Evolutionary conservation across 2,113 vertebrate genomes (phyloP).

Genomic region (Synodontis membranacea): DNA sequence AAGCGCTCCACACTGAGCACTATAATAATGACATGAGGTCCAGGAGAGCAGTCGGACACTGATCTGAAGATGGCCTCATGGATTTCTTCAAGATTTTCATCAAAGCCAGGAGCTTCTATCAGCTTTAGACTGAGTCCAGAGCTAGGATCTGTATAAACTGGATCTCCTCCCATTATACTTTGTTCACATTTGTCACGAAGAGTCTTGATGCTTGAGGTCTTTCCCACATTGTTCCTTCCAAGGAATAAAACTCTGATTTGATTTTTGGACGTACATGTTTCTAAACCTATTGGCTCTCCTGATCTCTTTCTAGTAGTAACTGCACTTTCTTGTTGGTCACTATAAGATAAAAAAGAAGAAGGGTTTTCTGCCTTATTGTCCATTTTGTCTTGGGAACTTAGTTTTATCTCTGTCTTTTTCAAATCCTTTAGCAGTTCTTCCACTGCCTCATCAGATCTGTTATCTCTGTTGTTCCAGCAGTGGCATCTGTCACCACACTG

Average conservation of each 20-base stretch:
- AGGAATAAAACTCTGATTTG: conserved; percentile 25
- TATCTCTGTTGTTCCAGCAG: conserved; percentile 34
- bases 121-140: conserved; percentile 10
- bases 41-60: neutral
- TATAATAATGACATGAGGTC: conserved; percentile 41
- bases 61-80: neutral
- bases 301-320: neutral
- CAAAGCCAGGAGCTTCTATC: conserved; percentile 31
- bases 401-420: conserved; percentile 11
- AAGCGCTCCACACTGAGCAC: neutral
- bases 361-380: neutral
- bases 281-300: neutral
- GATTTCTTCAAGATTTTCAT: conserved; percentile 9
- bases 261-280: neutral
- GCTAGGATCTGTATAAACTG: neutral
- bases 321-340: neutral
- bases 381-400: neutral
- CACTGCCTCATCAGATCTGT: neutral
- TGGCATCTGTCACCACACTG: neutral
- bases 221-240: conserved; percentile 31
- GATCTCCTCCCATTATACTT: neutral
- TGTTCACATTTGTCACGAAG: neutral
- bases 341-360: neutral
- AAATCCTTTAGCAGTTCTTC: conserved; percentile 18
- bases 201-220: conserved; percentile 27